Evolutionary conservation across 92 coral and sea anemone species (phyloP).

Genomic region (Chrysogorgia sp.): DNA sequence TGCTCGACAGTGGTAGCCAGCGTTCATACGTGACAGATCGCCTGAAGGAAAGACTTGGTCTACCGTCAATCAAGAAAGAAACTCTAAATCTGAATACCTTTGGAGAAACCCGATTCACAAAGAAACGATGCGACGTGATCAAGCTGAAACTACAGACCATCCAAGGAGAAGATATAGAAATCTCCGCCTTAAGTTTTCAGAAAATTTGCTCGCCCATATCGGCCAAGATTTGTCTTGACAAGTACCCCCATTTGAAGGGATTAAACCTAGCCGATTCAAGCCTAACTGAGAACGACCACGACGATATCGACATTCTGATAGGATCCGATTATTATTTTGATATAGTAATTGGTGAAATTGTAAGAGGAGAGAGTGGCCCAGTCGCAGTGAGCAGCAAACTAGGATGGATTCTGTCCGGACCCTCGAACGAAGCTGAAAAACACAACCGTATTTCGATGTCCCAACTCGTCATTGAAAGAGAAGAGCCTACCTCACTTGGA

Average conservation of each 20-base stretch:
- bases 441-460: neutral
- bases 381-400: conserved; percentile 36
- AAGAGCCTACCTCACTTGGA: conserved; percentile 2
- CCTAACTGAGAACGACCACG: conserved; percentile 13
- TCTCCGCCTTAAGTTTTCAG: conserved; percentile 46
- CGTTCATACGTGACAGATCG: conserved; percentile 61
- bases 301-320: conserved; percentile 50
- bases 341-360: conserved; percentile 49
- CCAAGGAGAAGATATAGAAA: conserved; percentile 27
- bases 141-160: conserved; percentile 22
- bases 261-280: conserved; percentile 43
- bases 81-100: conserved; percentile 59
- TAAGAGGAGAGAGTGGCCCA: conserved; percentile 37
- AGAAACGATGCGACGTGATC: conserved; percentile 40
- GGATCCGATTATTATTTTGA: conserved; percentile 60
- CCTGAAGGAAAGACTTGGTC: conserved; percentile 43
- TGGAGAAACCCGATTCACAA: conserved; percentile 13
- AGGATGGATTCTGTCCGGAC: conserved; percentile 33
- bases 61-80: conserved; percentile 41
- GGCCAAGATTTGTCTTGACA: conserved; percentile 38
- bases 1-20: conserved; percentile 66
- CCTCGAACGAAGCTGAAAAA: conserved; percentile 1
- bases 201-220: conserved; percentile 48
- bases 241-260: conserved; percentile 47
- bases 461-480: conserved; percentile 21